A percentile compares a stretch with the other conserved stretches of the same genome.
phyloP scores from a whole-genome alignment of 2,888 invertebrate genomes.

The Matsumyia berberina region DNA sequence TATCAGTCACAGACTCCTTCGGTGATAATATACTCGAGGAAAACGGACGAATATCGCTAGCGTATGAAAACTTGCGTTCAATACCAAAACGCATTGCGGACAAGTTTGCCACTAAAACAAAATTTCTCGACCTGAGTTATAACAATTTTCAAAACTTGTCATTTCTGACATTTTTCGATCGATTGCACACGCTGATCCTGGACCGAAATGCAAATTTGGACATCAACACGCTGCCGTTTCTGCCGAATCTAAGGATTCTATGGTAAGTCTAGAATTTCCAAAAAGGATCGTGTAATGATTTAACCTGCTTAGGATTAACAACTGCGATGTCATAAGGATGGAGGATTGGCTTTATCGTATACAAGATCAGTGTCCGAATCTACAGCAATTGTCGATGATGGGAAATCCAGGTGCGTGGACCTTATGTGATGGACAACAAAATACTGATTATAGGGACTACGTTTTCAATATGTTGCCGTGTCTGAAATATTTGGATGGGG shows the following conservation, averaged over 20 bases:
- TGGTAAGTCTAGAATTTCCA: conserved; percentile 86
- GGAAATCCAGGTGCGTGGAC: conserved; percentile 89
- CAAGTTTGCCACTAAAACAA: conserved; percentile 87
- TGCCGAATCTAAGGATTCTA: conserved; percentile 90
- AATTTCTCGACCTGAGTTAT: conserved; percentile 89
- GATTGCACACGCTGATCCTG: conserved; percentile 90
- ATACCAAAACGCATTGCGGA: conserved; percentile 88
- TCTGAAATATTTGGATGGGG: conserved; percentile 81
- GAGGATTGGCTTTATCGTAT: conserved; percentile 90
- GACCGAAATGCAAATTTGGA: conserved; percentile 92
- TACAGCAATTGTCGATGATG: conserved; percentile 90
- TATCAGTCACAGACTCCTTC: conserved; percentile 79
- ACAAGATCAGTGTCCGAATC: conserved; percentile 89
- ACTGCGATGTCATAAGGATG: conserved; percentile 87
- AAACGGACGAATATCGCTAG: conserved; percentile 87
- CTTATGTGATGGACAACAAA: conserved; percentile 10
- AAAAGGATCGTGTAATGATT: neutral
- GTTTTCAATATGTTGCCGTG: conserved; percentile 80
- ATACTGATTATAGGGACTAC: conserved; percentile 79
- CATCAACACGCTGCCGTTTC: conserved; percentile 88
- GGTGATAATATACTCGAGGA: conserved; percentile 84
- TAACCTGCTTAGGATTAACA: conserved; percentile 86
- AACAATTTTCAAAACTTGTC: conserved; percentile 91
- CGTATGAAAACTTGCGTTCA: conserved; percentile 88
- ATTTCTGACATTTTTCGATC: conserved; percentile 89